These are phyloP conservation scores for Diachasma alloeum DNA, from an alignment of 1,140 invertebrate genomes.

Conservation along the genomic window DNA sequence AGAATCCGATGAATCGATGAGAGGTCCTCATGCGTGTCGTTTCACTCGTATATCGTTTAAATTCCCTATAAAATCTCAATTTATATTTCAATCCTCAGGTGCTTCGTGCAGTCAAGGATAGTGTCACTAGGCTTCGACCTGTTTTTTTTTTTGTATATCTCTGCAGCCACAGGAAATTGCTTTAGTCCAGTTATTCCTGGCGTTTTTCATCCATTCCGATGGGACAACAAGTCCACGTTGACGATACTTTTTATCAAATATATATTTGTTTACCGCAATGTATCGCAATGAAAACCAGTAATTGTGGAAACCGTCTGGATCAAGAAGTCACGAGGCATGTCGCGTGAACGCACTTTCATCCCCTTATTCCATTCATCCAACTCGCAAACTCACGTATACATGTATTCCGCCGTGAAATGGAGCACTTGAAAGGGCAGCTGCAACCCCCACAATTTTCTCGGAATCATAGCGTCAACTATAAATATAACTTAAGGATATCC, in stretches of 20 bases:
- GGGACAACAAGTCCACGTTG: too few relatives aligned
- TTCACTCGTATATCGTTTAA: not conserved
- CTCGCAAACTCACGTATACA: not conserved
- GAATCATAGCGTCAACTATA: too few relatives aligned
- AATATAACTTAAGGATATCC: not conserved
- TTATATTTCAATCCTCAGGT: conserved; percentile 4
- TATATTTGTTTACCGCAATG: not conserved
- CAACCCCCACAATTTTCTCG: not conserved
- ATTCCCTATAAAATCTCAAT: not conserved
- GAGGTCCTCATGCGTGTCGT: not conserved
- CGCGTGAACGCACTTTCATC: conserved; percentile 27
- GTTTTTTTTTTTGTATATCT: not conserved
- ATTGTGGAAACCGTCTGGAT: not conserved
- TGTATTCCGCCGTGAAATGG: not conserved
- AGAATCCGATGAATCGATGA: not conserved
- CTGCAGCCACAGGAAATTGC: not conserved
- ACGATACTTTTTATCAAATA: not conserved
- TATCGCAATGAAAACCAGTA: not conserved
- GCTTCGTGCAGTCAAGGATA: not conserved
- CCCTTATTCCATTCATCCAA: not conserved
- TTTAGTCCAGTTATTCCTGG: not conserved
- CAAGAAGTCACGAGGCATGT: conserved; percentile 26
- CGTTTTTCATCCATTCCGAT: not conserved
- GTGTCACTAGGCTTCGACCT: not conserved
- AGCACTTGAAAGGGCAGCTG: not conserved